These are phyloP conservation scores for Leptinotarsa haldemani DNA, from an alignment of 2,888 invertebrate species.

Conservation along the genomic window DNA sequence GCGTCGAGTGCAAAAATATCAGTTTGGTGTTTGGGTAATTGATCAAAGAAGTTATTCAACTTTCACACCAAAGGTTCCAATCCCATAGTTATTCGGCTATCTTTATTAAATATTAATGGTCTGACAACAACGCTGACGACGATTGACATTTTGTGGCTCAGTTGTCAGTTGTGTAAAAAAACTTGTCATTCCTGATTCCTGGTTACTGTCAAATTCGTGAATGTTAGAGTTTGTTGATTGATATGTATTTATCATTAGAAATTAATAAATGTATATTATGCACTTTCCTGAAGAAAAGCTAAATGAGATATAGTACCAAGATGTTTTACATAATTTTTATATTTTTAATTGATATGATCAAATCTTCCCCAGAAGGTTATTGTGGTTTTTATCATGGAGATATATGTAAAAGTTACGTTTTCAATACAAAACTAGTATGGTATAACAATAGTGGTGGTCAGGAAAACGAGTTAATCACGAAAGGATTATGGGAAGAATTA, in stretches of 20 bases:
- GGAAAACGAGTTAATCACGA: conserved; percentile 87
- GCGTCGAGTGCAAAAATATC: too few relatives aligned
- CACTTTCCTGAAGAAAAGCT: conserved; percentile 24
- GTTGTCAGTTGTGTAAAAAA: too few relatives aligned
- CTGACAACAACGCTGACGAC: too few relatives aligned
- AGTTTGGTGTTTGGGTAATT: too few relatives aligned
- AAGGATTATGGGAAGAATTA: conserved; percentile 87
- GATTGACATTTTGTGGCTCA: too few relatives aligned
- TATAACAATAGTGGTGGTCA: conserved; percentile 76
- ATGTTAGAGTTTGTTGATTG: too few relatives aligned
- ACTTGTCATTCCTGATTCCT: too few relatives aligned
- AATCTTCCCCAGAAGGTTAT: conserved; percentile 69
- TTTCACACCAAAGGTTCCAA: too few relatives aligned
- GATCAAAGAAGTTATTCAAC: too few relatives aligned
- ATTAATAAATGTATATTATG: neutral
- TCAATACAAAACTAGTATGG: conserved; percentile 69
- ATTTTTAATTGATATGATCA: conserved; percentile 31
- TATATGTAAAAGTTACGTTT: conserved; percentile 66
- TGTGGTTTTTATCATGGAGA: conserved; percentile 91
- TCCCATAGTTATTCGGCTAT: too few relatives aligned
- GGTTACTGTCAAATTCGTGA: too few relatives aligned
- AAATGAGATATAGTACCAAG: neutral
- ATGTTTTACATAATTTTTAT: conserved; percentile 40
- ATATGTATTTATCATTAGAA: neutral
- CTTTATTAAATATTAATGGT: too few relatives aligned